Conservation (phyloP, 2,888 invertebrate genomes). For the Cryptocephalus primarius region DNA sequence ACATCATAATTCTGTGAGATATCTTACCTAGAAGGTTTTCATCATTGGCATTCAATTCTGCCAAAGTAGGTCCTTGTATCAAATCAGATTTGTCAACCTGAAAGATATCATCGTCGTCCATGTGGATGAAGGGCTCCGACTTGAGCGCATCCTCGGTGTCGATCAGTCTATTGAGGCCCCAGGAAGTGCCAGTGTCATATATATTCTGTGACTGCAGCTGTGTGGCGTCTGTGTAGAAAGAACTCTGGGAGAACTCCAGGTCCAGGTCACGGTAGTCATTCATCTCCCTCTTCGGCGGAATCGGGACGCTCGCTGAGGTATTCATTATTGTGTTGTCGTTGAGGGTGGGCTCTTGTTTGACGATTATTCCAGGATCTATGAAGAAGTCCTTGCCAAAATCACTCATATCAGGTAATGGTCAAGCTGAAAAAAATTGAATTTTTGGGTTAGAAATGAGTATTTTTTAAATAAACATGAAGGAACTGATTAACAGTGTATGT, state of each 20-base stretch:
- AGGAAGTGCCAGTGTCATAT: constrained; percentile 37
- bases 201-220: constrained; percentile 32
- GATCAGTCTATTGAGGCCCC: constrained; percentile 33
- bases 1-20: too few relatives aligned
- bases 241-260: constrained; percentile 45
- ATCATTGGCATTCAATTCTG: constrained; percentile 76
- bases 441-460: too few relatives aligned
- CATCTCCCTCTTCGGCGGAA: constrained; percentile 45
- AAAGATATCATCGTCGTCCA: constrained; percentile 84
- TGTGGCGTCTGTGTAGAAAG: constrained; percentile 37
- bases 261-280: constrained; percentile 42
- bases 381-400: constrained; percentile 55
- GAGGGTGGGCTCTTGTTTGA: constrained; percentile 48
- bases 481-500: too few relatives aligned
- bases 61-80: constrained; percentile 71
- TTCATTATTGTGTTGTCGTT: constrained; percentile 39
- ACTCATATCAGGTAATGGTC: constrained; percentile 36
- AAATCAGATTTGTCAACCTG: constrained; percentile 80
- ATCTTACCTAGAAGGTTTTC: constrained; percentile 60
- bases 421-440: too few relatives aligned
- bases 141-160: constrained; percentile 29
- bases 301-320: constrained; percentile 51
- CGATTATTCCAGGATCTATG: constrained; percentile 48
- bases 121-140: constrained; percentile 53
- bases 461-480: too few relatives aligned